phyloP scores from a whole-genome alignment of 1,140 invertebrate genomes.

The Drosophila tropicalis region DNA sequence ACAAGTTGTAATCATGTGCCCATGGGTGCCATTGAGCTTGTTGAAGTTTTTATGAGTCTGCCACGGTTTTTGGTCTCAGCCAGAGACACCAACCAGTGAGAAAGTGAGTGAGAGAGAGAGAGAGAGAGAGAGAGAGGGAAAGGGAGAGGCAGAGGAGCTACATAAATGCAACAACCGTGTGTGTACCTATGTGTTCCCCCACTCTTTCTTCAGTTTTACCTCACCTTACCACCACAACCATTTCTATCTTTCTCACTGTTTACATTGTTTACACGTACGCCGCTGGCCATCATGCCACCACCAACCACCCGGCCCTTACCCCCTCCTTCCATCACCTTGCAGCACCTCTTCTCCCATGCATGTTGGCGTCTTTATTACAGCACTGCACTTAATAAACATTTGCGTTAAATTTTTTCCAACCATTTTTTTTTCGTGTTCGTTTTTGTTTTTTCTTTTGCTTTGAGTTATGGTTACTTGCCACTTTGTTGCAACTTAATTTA shows the following conservation, averaged over 20 bases:
- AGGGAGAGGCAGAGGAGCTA: not conserved
- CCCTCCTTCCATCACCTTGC: too few species aligned
- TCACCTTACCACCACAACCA: not conserved
- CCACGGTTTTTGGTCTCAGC: slow-evolving; percentile 26
- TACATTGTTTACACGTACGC: slow-evolving; percentile 75
- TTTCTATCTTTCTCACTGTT: slow-evolving; percentile 27
- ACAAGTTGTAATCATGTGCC: slow-evolving; percentile 74
- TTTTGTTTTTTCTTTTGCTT: slow-evolving; percentile 41
- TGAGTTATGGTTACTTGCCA: slow-evolving; percentile 58
- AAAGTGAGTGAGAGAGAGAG: not conserved
- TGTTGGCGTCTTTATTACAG: slow-evolving; percentile 76
- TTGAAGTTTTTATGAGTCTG: slow-evolving; percentile 79
- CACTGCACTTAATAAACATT: slow-evolving; percentile 78
- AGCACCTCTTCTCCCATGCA: slow-evolving; percentile 27
- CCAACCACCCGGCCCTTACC: slow-evolving; percentile 5
- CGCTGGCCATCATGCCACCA: slow-evolving; percentile 43
- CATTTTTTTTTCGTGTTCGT: not conserved
- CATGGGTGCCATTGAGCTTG: slow-evolving; percentile 76
- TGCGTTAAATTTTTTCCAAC: slow-evolving; percentile 63
- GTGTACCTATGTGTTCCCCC: slow-evolving; percentile 22
- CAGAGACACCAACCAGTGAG: not conserved
- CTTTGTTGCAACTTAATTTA: slow-evolving; percentile 66
- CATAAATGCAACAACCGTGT: slow-evolving; percentile 39
- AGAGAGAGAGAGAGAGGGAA: slow-evolving; percentile 14
- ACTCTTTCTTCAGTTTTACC: not conserved